These are phyloP conservation scores for Mythimna vitellina DNA, from an alignment of 2,888 invertebrate species.

Conservation along the genomic window DNA sequence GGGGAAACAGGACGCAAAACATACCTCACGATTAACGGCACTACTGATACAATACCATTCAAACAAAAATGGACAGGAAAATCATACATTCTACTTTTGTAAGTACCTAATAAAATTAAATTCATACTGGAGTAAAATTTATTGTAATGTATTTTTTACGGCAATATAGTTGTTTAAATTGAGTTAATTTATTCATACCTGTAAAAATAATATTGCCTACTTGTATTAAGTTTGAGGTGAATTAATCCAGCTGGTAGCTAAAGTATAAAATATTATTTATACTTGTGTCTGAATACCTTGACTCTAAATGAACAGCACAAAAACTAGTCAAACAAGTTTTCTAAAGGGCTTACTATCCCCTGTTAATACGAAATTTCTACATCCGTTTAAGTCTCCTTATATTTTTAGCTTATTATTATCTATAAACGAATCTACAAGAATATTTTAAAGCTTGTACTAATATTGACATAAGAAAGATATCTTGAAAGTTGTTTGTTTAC, in stretches of 20 bases:
- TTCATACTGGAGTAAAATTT: slow-evolving; percentile 1
- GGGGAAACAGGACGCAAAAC: slow-evolving; percentile 10
- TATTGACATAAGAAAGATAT: slow-evolving; percentile 30
- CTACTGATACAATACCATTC: slow-evolving; percentile 8
- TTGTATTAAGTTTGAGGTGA: slow-evolving; percentile 2
- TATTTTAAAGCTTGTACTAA: slow-evolving; percentile 32
- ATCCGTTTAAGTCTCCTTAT: slow-evolving; percentile 27
- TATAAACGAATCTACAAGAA: slow-evolving; percentile 7
- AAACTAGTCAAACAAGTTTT: slow-evolving; percentile 78
- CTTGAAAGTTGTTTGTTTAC: slow-evolving; percentile 35
- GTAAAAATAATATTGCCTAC: background rate
- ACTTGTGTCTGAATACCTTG: slow-evolving; percentile 62
- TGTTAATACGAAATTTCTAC: slow-evolving; percentile 64
- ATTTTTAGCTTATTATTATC: slow-evolving; percentile 43
- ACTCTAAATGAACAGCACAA: slow-evolving; percentile 73
- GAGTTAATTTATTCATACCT: slow-evolving; percentile 7
- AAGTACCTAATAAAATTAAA: slow-evolving; percentile 13
- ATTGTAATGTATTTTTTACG: slow-evolving; percentile 1
- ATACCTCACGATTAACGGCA: background rate
- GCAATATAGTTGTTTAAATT: background rate
- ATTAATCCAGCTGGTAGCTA: slow-evolving; percentile 16
- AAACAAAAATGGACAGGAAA: slow-evolving; percentile 42
- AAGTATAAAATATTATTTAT: slow-evolving; percentile 40
- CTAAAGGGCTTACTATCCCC: slow-evolving; percentile 74
- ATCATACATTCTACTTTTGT: slow-evolving; percentile 19